A percentile compares a stretch with the other conserved stretches of the same genome.
Conservation (phyloP, 2,888 invertebrate species). For the Thymelicus sylvestris region DNA sequence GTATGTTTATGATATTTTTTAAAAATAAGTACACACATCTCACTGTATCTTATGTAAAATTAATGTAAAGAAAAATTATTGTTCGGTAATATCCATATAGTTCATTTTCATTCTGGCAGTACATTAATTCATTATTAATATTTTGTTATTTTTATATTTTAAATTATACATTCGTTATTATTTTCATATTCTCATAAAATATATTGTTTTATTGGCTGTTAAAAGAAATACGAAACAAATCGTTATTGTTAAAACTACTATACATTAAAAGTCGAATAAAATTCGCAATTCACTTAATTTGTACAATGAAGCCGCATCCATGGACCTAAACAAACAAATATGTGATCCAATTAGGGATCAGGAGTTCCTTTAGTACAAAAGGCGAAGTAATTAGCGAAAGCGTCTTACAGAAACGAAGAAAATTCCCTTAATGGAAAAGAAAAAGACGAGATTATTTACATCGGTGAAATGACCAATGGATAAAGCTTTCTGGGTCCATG, state of each 20-base stretch:
- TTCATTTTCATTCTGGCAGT: too few species aligned
- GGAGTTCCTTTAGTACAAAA: slow-evolving; percentile 10
- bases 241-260: neutral
- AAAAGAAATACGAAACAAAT: too few species aligned
- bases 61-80: too few species aligned
- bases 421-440: slow-evolving; percentile 15
- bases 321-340: neutral
- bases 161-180: too few species aligned
- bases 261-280: neutral
- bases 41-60: too few species aligned
- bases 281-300: slow-evolving; percentile 10
- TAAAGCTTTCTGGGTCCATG: neutral
- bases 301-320: slow-evolving; percentile 10
- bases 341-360: slow-evolving; percentile 17
- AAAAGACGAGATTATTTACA: slow-evolving; percentile 11
- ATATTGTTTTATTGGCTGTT: too few species aligned
- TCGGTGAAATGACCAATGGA: neutral
- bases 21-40: too few species aligned
- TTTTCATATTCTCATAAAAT: too few species aligned
- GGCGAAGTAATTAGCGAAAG: slow-evolving; percentile 17
- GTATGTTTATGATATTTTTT: too few species aligned
- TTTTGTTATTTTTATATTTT: too few species aligned
- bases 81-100: too few species aligned
- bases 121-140: too few species aligned
- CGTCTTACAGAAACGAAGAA: slow-evolving; percentile 10